Evolutionary conservation across 2,888 invertebrate genomes (phyloP), one percentile per base, ranked within the genome.

Genomic region (Frankliniella intonsa): DNA sequence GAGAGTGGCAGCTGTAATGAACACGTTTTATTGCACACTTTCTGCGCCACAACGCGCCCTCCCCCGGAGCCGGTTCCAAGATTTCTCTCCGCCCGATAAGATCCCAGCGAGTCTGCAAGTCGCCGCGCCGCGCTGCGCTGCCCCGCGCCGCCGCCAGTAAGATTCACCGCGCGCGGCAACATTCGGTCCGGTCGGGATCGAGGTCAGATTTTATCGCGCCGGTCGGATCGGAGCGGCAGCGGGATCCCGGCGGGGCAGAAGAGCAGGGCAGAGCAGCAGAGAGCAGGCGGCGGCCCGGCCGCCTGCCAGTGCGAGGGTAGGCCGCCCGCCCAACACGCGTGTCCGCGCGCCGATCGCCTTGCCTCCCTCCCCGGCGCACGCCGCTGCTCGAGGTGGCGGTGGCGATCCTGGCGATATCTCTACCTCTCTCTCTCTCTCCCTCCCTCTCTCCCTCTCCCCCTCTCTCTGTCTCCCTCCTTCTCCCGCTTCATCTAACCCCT

Each of bases 111-210:
- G 69, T 76, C 69, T 22, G 69, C 69, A 25, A 76, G 69, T 76
- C 69, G 22, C 11, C 19, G 22, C 69, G 69, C 25, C 69, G 69
- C n/a, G 0, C 55, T 55, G 55, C 9, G 51, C 51, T 51, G 51
- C 51, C 51, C 51, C 12, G 51, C 14, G 11, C 62, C 62, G 19
- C 25, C 25, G 25, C 69, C 69, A 25, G 22, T 76, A 76, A 76
- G 69, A 76, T 76, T 76, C 69, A 76, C 69, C 69, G 69, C 69
- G 7, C 62, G 62, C 17, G 69, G 69, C 69, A 76, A 76, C 69
- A 76, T 76, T 25, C 69, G 62, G 14, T 38, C 5, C 38, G 38
- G 38, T 3, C 19, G 11, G 69, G 69, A 76, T 76, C 69, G 69
- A 76, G 69, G 69, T 76, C 69, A 76, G 69, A 76, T n/a, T 22